Conservation (phyloP, 2,113 vertebrate genomes). For the Triplophysa dalaica region DNA sequence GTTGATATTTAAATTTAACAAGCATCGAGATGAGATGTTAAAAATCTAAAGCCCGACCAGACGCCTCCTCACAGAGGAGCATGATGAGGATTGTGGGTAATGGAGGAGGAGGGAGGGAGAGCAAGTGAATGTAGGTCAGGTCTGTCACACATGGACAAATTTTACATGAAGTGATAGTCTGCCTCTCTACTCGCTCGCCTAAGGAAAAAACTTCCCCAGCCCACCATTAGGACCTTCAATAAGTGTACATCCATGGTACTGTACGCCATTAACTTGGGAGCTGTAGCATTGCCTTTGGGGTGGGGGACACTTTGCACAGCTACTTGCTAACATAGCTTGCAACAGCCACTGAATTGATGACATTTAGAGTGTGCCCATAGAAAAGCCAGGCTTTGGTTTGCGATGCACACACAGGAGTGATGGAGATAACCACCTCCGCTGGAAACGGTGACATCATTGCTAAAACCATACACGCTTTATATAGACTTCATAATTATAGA, state of each 20-base stretch:
- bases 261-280: constrained; percentile 73
- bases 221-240: constrained; percentile 82
- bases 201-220: constrained; percentile 80
- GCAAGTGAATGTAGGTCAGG: constrained; percentile 85
- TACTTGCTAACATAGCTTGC: constrained; percentile 6
- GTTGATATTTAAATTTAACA: background rate
- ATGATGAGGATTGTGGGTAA: constrained; percentile 77
- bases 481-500: background rate
- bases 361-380: background rate
- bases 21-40: background rate
- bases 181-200: constrained; percentile 81
- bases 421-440: background rate
- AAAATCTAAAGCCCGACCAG: constrained; percentile 50
- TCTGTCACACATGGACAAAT: constrained; percentile 84
- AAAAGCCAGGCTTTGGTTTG: background rate
- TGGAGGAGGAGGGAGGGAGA: constrained; percentile 47
- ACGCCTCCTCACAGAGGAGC: constrained; percentile 72
- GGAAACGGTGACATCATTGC: constrained; percentile 1
- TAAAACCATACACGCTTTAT: background rate
- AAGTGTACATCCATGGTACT: constrained; percentile 76
- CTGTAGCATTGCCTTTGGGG: constrained; percentile 79
- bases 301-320: constrained; percentile 49
- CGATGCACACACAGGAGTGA: background rate
- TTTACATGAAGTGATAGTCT: constrained; percentile 88
- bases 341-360: constrained; percentile 9